These are phyloP conservation scores for Drosophila merina DNA, from an alignment of 2,888 invertebrate genomes.

Conservation along the genomic window DNA sequence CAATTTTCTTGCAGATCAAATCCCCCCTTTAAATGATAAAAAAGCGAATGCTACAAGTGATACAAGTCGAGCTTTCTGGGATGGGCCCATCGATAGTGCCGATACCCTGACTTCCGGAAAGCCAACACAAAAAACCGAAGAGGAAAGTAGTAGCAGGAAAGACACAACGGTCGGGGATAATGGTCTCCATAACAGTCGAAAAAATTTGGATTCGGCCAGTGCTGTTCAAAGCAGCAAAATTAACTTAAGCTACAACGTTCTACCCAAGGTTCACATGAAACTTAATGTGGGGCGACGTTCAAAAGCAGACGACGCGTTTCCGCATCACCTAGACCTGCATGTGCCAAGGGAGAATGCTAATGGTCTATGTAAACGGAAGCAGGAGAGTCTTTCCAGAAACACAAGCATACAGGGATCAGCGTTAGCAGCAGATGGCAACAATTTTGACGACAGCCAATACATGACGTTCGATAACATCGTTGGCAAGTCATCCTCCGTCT, in stretches of 20 bases:
- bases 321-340: slow-evolving; percentile 41
- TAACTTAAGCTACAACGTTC: slow-evolving; percentile 73
- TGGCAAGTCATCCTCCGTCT: slow-evolving; percentile 45
- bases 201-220: not conserved
- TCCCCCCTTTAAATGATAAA: slow-evolving; percentile 20
- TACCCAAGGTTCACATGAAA: slow-evolving; percentile 81
- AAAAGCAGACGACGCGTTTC: slow-evolving; percentile 25
- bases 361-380: slow-evolving; percentile 21
- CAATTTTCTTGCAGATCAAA: slow-evolving; percentile 15
- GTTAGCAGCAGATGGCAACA: slow-evolving; percentile 12
- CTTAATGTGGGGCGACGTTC: slow-evolving; percentile 42
- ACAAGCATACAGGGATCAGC: slow-evolving; percentile 18
- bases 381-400: slow-evolving; percentile 4
- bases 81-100: slow-evolving; percentile 84
- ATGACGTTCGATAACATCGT: slow-evolving; percentile 50
- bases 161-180: no score
- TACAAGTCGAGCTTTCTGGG: slow-evolving; percentile 46
- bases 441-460: slow-evolving; percentile 32
- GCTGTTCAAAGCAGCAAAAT: slow-evolving; percentile 15
- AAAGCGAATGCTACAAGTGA: slow-evolving; percentile 49
- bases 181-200: not conserved
- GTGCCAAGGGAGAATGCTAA: slow-evolving; percentile 23
- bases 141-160: slow-evolving; percentile 11
- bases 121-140: slow-evolving; percentile 14
- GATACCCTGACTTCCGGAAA: slow-evolving; percentile 84